Evolutionary conservation across 2,888 invertebrate species (phyloP), one percentile per base, ranked within the genome.

Genomic region (Heliconius hortense): DNA sequence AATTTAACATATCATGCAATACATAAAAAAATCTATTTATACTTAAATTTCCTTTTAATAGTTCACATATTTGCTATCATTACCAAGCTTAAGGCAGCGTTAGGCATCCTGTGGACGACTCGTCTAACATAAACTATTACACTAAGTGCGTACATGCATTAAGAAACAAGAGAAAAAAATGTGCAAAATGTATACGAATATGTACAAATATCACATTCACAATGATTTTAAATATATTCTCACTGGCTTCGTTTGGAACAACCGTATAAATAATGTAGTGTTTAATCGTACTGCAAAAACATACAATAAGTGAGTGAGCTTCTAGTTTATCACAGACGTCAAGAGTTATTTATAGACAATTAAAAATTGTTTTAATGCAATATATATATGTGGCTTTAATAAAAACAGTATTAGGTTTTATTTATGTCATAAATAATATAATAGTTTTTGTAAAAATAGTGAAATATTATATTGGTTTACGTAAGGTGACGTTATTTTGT

Each of bases 71-170:
- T n/a, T n/a, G 11, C 35, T n/a, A 63, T 21, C 31, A 31, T 10
- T 31, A 64, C 35, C 21, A 35, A n/a, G 64, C n/a, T 64, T 35
- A 31, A 18, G 11, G 15, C 35, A 26, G 53, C 24, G 11, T 63
- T 56, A n/a, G 3, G 24, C 48, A 70, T 63, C 63, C 7, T 70
- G 24, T 74, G 63, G 53, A 70, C 74, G 70, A 39, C 56, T 56
- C 13, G 63, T 3, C 76, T 68, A 69, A 69, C 35, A 78, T 76
- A 64, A 69, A 53, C 70, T 60, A 56, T 74, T 64, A 76, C 68
- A 76, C 72, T 72, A 76, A 71, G 71, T 75, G 77, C 71, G 63
- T 73, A 77, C 78, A 78, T 76, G 78, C 78, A 69, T 72, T 63
- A 56, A 73, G 72, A 70, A 70, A 60, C 72, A 76, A 76, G 71